Conservation (phyloP, 2,888 invertebrate species). For the Amphimallon solstitiale region DNA sequence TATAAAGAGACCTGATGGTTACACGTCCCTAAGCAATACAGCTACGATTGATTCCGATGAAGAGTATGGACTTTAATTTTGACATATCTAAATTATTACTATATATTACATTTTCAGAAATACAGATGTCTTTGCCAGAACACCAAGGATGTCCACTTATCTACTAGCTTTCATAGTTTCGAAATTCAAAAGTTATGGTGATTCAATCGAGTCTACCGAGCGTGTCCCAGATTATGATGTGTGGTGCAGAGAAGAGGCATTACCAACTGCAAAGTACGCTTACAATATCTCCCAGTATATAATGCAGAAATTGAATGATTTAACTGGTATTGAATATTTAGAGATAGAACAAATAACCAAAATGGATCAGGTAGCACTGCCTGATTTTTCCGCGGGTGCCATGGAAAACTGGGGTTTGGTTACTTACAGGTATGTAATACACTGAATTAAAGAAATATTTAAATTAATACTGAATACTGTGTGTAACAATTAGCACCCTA, state of each 20-base stretch:
- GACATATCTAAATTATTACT: too few species aligned
- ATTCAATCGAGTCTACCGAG: background rate
- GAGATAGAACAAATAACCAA: slow-evolving; percentile 71
- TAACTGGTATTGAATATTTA: slow-evolving; percentile 64
- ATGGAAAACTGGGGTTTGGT: slow-evolving; percentile 95
- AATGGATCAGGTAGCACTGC: slow-evolving; percentile 85
- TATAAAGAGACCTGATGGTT: slow-evolving; percentile 56
- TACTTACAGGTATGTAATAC: slow-evolving; percentile 73
- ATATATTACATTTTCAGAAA: slow-evolving; percentile 43
- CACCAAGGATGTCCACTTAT: slow-evolving; percentile 83
- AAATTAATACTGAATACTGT: too few species aligned
- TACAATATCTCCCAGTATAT: too few species aligned
- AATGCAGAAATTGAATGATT: too few species aligned
- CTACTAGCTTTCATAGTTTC: slow-evolving; percentile 86
- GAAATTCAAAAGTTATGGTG: slow-evolving; percentile 67
- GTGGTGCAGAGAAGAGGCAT: slow-evolving; percentile 63
- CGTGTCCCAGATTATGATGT: slow-evolving; percentile 50
- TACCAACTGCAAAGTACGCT: slow-evolving; percentile 63
- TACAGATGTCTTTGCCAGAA: slow-evolving; percentile 60
- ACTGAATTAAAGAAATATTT: too few species aligned
- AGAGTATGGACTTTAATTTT: too few species aligned
- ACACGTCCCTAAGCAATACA: slow-evolving; percentile 37
- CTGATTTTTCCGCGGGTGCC: slow-evolving; percentile 85
- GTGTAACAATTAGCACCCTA: too few species aligned
- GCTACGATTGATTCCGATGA: too few species aligned